Evolutionary conservation across 2,888 invertebrate species (phyloP).

Genomic region (Chaitophorus viminalis): DNA sequence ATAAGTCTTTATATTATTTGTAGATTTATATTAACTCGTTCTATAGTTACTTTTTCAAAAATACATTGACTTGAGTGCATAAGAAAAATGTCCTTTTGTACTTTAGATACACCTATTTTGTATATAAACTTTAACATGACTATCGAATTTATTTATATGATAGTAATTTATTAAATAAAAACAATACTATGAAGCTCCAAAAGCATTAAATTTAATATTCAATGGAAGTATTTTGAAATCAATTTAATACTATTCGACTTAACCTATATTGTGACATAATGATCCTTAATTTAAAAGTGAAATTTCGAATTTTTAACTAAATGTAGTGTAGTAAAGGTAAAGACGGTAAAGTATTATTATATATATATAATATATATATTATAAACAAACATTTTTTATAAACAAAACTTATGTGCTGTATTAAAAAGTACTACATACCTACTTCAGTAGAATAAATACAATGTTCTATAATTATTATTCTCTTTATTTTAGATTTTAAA

Average conservation of each 20-base stretch:
- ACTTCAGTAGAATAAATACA: conserved; percentile 19
- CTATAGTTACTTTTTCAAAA: too few relatives aligned
- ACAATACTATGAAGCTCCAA: background rate
- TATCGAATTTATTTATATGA: background rate
- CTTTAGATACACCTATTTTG: background rate
- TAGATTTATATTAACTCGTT: too few relatives aligned
- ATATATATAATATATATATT: background rate
- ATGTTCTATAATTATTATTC: conserved; percentile 12
- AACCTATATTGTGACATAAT: background rate
- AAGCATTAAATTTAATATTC: background rate
- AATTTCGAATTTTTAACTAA: background rate
- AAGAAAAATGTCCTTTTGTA: too few relatives aligned
- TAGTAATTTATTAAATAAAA: conserved; percentile 1
- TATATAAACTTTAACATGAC: background rate
- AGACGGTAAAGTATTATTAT: too few relatives aligned
- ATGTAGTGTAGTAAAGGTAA: too few relatives aligned
- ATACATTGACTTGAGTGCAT: too few relatives aligned
- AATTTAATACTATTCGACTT: background rate
- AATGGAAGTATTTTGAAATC: background rate
- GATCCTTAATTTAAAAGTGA: background rate
- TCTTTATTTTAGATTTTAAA: conserved; percentile 10
- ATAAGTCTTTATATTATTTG: too few relatives aligned
- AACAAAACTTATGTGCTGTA: background rate
- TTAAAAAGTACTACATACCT: background rate
- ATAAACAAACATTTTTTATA: background rate